Evolutionary conservation across 1,140 invertebrate species (phyloP).

Genomic region (Drosophila grimshawi): DNA sequence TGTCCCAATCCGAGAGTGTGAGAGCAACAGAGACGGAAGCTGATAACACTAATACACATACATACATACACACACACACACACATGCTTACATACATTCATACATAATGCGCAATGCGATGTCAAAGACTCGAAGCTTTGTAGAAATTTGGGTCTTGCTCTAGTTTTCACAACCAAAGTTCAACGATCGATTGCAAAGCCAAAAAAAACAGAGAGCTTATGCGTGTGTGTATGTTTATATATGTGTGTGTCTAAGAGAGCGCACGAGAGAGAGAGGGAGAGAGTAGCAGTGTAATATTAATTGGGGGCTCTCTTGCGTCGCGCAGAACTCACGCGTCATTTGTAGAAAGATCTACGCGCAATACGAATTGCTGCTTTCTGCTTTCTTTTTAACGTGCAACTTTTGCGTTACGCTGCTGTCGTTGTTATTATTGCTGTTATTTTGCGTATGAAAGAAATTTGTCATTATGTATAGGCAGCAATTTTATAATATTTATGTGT

Average conservation of each 20-base stretch:
- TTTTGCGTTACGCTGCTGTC: slow-evolving; percentile 52
- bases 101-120: slow-evolving; percentile 6
- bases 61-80: slow-evolving; percentile 11
- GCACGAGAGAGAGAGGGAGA: slow-evolving; percentile 5
- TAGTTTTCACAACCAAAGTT: slow-evolving; percentile 83
- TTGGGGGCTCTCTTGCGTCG: slow-evolving; percentile 54
- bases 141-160: slow-evolving; percentile 83
- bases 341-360: slow-evolving; percentile 71
- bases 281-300: slow-evolving; percentile 18
- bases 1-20: slow-evolving; percentile 46
- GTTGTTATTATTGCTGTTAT: slow-evolving; percentile 46
- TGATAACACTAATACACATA: slow-evolving; percentile 57
- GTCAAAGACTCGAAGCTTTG: slow-evolving; percentile 57
- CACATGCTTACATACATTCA: slow-evolving; percentile 3
- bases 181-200: slow-evolving; percentile 80
- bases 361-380: slow-evolving; percentile 56
- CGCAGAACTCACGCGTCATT: slow-evolving; percentile 74
- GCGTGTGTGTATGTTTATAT: slow-evolving; percentile 44
- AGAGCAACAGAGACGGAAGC: slow-evolving; percentile 57
- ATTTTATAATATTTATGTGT: not conserved
- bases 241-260: not conserved
- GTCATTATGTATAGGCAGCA: slow-evolving; percentile 26
- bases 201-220: slow-evolving; percentile 58
- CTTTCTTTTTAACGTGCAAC: slow-evolving; percentile 78
- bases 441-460: slow-evolving; percentile 69